Evolutionary conservation across 2,888 invertebrate genomes (phyloP), one percentile per base, ranked within the genome.

Genomic region (Leucoma salicis): DNA sequence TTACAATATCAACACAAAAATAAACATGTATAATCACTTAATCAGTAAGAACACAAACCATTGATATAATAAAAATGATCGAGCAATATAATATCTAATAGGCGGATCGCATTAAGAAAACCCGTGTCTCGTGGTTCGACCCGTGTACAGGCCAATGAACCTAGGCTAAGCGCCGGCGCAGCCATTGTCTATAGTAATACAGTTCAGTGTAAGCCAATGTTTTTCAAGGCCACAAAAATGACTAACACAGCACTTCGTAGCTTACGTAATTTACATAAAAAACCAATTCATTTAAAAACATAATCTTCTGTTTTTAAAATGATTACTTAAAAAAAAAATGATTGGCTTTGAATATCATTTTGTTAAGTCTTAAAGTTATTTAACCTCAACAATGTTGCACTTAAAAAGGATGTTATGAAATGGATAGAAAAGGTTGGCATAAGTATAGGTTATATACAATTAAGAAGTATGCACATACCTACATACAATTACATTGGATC

Each of bases 101-200:
- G 80, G 82, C 76, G 73, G 80, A 82, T 84, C 78, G 77, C 78
- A 83, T 85, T 82, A 85, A 82, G 82, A 82, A 82, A 84, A 81
- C 80, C 78, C 78, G 78, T 78, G 76, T 76, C 80, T 78, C 78
- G 78, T 78, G 76, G 77, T 74, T 79, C 78, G 80, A 82, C 83
- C 82, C 79, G 78, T 65, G 72, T 44, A 57, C 66, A 66, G 85
- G 78, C 84, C 84, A 74, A 50, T 63, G 80, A 76, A 77, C 82
- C 57, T 57, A 47, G 74, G 74, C 74, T 73, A 70, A 77, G 82
- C 82, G 80, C 80, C 80, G 72, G 82, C 81, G 82, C 82, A 82
- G 67, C 65, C 80, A 82, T 85, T 86, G 78, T 82, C 79, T 76
- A 78, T 74, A 66, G 65, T 69, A 69, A 72, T 25, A 25, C 5